Evolutionary conservation across 2,888 invertebrate species (phyloP).

Genomic region (Callinectes sapidus): DNA sequence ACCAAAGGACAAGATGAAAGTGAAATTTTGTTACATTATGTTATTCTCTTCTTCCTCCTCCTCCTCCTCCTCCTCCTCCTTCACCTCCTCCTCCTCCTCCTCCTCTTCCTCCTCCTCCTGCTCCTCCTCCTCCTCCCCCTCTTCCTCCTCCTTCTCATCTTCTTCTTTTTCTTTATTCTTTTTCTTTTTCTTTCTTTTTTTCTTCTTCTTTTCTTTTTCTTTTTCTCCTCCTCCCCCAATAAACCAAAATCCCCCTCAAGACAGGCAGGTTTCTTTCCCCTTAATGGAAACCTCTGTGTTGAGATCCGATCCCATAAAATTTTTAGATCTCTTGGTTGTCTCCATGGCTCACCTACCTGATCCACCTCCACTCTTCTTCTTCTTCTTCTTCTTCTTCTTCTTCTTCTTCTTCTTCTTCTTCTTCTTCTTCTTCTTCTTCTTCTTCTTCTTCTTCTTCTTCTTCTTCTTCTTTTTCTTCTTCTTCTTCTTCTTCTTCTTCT

Average conservation of each 20-base stretch:
- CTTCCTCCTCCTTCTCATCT: background rate
- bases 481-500: background rate
- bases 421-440: background rate
- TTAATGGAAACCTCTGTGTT: slow-evolving; percentile 20
- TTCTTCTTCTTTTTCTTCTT: background rate
- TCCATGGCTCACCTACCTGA: background rate
- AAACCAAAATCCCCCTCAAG: slow-evolving; percentile 11
- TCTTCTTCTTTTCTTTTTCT: slow-evolving; percentile 11
- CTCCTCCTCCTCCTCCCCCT: background rate
- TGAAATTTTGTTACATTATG: too few relatives aligned
- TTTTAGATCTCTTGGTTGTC: slow-evolving; percentile 20
- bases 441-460: background rate
- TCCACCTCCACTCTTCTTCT: background rate
- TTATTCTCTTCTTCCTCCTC: too few relatives aligned
- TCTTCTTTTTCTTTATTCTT: background rate
- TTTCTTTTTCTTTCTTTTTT: background rate
- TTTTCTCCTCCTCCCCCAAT: background rate
- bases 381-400: background rate
- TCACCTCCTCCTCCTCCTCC: background rate
- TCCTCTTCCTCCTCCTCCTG: background rate
- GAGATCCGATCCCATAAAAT: slow-evolving; percentile 19
- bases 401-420: too few relatives aligned
- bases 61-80: too few relatives aligned
- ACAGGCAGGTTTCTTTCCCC: slow-evolving; percentile 19
- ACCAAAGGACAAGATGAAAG: too few relatives aligned